These are phyloP conservation scores for Oryzias javanicus DNA, from an alignment of 2,113 vertebrate species.

Conservation along the genomic window DNA sequence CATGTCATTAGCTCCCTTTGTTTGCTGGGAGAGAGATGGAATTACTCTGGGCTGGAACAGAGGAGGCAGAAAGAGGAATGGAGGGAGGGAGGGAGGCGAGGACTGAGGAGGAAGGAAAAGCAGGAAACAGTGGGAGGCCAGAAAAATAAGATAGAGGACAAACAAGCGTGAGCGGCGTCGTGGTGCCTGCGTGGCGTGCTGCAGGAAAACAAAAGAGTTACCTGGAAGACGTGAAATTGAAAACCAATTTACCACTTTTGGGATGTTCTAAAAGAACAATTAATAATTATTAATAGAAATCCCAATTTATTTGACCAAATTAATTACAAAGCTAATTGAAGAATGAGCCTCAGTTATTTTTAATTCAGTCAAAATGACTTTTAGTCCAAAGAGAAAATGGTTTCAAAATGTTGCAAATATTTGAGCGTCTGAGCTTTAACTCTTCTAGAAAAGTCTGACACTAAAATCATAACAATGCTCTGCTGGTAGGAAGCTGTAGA, in stretches of 20 bases:
- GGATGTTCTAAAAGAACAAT: neutral
- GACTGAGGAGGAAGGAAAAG: conserved; percentile 18
- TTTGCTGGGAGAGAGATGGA: conserved; percentile 64
- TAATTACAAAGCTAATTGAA: conserved; percentile 35
- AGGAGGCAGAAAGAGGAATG: conserved; percentile 20
- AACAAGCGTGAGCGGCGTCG: neutral
- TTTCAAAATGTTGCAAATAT: too few species aligned
- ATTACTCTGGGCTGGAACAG: conserved; percentile 52
- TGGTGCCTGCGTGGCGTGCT: neutral
- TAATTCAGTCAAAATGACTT: too few species aligned
- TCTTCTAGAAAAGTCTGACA: too few species aligned
- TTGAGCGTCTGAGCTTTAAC: too few species aligned
- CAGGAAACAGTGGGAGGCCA: conserved; percentile 1
- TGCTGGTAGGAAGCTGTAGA: too few species aligned
- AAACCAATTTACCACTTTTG: conserved; percentile 1
- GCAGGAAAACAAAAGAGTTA: conserved; percentile 17
- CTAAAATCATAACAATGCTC: too few species aligned
- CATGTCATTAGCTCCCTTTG: conserved; percentile 72
- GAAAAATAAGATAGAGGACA: conserved; percentile 10
- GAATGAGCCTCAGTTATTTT: conserved; percentile 21
- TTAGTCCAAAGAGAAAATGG: too few species aligned
- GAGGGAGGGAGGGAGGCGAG: conserved; percentile 12
- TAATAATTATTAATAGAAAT: conserved; percentile 4
- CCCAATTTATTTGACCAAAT: too few species aligned
- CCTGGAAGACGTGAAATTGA: conserved; percentile 2